Evolutionary conservation across 2,797 vertebrate genomes (phyloP).

Genomic region (Masticophis lateralis): DNA sequence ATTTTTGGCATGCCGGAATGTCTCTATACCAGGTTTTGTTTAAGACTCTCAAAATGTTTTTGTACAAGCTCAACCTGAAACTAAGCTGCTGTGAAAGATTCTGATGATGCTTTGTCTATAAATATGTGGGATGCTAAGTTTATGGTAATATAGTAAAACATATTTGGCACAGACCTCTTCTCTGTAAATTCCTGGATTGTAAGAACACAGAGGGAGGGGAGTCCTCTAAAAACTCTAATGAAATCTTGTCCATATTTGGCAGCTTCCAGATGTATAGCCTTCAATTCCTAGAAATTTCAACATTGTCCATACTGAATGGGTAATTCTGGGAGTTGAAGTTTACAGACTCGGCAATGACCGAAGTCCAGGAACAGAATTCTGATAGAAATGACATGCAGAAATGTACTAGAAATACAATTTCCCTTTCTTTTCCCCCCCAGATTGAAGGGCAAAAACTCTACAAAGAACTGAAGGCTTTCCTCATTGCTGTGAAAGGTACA

Average conservation of each 20-base stretch:
- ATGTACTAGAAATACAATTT: neutral
- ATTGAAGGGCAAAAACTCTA: constrained; percentile 84
- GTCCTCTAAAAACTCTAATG: neutral
- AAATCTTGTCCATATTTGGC: neutral
- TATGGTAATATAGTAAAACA: neutral
- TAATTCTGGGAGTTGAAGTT: neutral
- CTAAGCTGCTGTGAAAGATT: neutral
- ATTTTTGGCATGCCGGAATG: neutral
- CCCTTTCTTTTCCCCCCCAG: constrained; percentile 69
- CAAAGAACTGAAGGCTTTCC: constrained; percentile 88
- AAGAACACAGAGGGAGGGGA: neutral
- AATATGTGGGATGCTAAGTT: neutral
- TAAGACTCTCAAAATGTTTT: neutral
- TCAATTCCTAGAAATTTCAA: neutral
- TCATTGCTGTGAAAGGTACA: constrained; percentile 85
- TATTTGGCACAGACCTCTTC: neutral
- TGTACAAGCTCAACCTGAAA: neutral
- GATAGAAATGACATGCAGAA: neutral
- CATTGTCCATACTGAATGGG: neutral
- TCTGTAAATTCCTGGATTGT: neutral
- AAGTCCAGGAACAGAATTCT: neutral
- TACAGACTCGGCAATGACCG: neutral
- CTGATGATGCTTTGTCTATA: neutral
- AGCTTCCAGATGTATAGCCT: neutral
- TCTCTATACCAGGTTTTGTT: neutral